A percentile compares a stretch with the other conserved stretches of the same genome.
Evolutionary conservation across 2,113 vertebrate genomes (phyloP).

Genomic region (Cyprinus carpio): DNA sequence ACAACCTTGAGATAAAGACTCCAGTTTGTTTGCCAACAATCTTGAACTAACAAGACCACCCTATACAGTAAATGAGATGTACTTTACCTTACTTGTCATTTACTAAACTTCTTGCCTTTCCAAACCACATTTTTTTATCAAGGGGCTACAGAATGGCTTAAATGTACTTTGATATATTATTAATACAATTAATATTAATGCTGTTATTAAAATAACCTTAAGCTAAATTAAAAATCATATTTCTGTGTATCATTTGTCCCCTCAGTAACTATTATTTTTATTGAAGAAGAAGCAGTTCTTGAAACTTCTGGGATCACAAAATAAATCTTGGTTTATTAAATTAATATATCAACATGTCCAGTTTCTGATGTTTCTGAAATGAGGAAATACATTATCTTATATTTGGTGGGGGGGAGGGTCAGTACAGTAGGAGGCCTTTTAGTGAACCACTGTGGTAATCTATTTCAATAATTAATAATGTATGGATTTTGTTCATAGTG

Average conservation of each 20-base stretch:
- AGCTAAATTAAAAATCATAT: neutral
- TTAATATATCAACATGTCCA: no score
- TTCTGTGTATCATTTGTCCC: neutral
- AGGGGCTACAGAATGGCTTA: neutral
- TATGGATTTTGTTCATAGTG: neutral
- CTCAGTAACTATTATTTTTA: no score
- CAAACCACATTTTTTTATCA: neutral
- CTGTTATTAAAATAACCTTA: neutral
- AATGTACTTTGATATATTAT: neutral
- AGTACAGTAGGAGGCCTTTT: no score
- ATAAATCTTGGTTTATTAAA: no score
- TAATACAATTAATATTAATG: neutral
- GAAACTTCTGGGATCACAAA: no score
- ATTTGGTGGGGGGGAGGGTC: no score
- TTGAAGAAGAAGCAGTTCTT: no score
- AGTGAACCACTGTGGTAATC: no score
- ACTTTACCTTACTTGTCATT: neutral
- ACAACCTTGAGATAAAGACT: conserved; percentile 16
- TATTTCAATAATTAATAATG: no score
- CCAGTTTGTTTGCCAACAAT: neutral
- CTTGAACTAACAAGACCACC: neutral
- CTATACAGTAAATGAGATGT: neutral
- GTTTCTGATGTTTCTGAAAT: no score
- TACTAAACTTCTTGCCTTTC: neutral
- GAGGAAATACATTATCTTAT: no score